These are phyloP conservation scores for Engystomops pustulosus DNA, from an alignment of 2,113 vertebrate species.

Conservation along the genomic window DNA sequence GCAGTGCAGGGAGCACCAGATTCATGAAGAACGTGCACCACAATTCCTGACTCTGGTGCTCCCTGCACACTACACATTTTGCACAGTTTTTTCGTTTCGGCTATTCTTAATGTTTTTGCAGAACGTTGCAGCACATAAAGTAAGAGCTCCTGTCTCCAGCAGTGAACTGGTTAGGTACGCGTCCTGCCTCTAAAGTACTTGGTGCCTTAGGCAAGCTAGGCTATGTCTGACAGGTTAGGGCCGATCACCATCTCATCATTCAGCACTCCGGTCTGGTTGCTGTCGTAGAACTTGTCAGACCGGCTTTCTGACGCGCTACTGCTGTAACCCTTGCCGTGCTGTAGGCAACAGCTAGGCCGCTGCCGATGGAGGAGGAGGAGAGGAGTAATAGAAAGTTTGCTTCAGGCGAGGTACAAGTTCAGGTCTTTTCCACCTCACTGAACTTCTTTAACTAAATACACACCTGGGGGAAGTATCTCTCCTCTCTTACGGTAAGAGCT, in stretches of 20 bases:
- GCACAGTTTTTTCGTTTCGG: too few species aligned
- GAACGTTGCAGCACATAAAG: not conserved
- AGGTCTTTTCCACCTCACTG: slow-evolving; percentile 37
- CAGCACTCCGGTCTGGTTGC: slow-evolving; percentile 31
- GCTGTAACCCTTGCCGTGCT: slow-evolving; percentile 44
- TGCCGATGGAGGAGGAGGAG: not conserved
- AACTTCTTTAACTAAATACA: slow-evolving; percentile 18
- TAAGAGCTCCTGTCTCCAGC: slow-evolving; percentile 8
- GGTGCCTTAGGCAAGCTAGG: slow-evolving; percentile 32
- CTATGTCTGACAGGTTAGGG: slow-evolving; percentile 52
- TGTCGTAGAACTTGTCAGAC: slow-evolving; percentile 50
- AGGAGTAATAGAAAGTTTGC: slow-evolving; percentile 13
- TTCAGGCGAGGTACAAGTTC: slow-evolving; percentile 34
- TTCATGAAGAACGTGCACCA: too few species aligned
- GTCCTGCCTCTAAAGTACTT: slow-evolving; percentile 38
- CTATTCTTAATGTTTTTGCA: not conserved
- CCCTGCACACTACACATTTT: too few species aligned
- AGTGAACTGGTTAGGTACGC: slow-evolving; percentile 40
- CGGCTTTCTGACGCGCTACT: slow-evolving; percentile 38
- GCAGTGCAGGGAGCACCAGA: too few species aligned
- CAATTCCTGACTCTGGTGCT: too few species aligned
- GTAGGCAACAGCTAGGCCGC: slow-evolving; percentile 9
- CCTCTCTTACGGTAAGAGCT: slow-evolving; percentile 12
- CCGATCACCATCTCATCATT: slow-evolving; percentile 53
- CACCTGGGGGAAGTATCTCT: slow-evolving; percentile 32